Conservation (phyloP, 2,797 vertebrate species). For the Schizothorax lantsangensis region DNA sequence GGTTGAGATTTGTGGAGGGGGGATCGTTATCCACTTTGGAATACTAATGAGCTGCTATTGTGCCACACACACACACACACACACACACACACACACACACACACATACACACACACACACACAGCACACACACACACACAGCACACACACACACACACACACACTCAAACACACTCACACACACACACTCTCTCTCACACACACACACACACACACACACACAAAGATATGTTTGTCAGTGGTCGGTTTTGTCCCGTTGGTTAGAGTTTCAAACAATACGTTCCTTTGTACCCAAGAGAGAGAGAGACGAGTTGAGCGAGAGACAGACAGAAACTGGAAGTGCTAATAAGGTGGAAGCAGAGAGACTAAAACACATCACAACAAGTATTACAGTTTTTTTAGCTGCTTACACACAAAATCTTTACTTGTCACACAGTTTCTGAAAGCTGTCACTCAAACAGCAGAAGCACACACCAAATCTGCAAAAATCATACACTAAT, state of each 20-base stretch:
- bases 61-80: conserved; percentile 67
- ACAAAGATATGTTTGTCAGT: conserved; percentile 75
- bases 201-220: not conserved
- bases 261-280: conserved; percentile 77
- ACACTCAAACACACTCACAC: conserved; percentile 18
- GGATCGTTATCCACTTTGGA: conserved; percentile 73
- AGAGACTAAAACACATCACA: not conserved
- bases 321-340: conserved; percentile 53
- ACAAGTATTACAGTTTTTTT: not conserved
- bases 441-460: too few relatives aligned
- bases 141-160: not conserved
- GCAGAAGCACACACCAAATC: too few relatives aligned
- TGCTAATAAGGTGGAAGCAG: conserved; percentile 6
- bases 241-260: conserved; percentile 79
- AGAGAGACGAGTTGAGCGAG: conserved; percentile 43
- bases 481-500: too few relatives aligned
- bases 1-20: conserved; percentile 43
- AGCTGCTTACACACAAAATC: too few relatives aligned
- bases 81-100: conserved; percentile 51
- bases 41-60: conserved; percentile 79
- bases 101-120: conserved; percentile 23
- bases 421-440: too few relatives aligned
- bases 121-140: too few relatives aligned
- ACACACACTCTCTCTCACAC: conserved; percentile 29
- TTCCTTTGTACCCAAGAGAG: conserved; percentile 75